Base-by-base conservation (phyloP, 2,888 invertebrate genomes). In the Aquatica leii region DNA sequence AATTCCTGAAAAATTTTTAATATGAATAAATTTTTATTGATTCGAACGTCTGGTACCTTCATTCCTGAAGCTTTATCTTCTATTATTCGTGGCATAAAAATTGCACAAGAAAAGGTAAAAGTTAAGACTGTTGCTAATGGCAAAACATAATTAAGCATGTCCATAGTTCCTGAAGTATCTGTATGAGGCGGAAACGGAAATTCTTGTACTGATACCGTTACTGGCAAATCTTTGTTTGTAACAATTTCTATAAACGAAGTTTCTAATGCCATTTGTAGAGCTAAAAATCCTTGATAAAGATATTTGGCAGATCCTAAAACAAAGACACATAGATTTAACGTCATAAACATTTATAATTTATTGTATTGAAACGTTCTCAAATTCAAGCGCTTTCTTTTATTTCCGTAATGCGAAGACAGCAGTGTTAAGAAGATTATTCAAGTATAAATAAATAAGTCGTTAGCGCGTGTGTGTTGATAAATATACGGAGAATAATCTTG, bases 1-100 rank as follows among this genome's bases (percentile, higher is more conserved):
- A 93, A 89, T 85, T 95, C 95, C 90, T 95, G 81, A 34, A 78
- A 20, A 3, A 21, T 20, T 5, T 43, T 43, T 15, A 15, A 40
- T n/a, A 11, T n/a, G n/a, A 40, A n/a, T 8, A 4, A 40, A 4
- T n/a, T 46, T 46, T 14, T 17, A 8, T 6, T 21, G 12, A n/a
- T n/a, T 4, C 11, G n/a, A 35, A 56, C 21, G n/a, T n/a, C n/a
- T n/a, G n/a, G 21, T 18, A 86, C 86, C 79, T 86, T 87, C 31
- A 86, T 83, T 41, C 88, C 88, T 55, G 85, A 82, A 67, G 84
- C 81, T 71, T 87, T 87, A 74, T 88, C 88, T 74, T 86, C 86
- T 1, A 87, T 86, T 43, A 86, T 80, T 50, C 85, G 81, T 68
- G 85, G 83, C 48, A 87, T 71, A 52, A 85, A 82, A 15, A 83